phyloP scores from a whole-genome alignment of 2,888 invertebrate genomes.

The Alloplasta piceator region DNA sequence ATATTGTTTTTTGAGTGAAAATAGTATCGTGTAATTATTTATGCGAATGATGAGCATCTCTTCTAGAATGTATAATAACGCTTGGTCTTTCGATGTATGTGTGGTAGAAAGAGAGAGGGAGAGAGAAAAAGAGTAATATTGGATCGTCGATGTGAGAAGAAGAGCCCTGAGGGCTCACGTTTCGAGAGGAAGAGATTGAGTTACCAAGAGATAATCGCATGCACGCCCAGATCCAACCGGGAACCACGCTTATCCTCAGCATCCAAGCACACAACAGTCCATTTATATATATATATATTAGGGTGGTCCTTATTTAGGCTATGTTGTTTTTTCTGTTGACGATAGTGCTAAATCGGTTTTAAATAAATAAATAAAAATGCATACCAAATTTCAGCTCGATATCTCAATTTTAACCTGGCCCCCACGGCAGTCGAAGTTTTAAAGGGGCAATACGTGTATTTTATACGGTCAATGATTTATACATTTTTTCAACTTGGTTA shows the following conservation, averaged over 20 bases:
- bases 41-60: not conserved
- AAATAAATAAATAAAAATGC: not conserved
- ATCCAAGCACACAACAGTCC: constrained; percentile 53
- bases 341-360: no score
- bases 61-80: constrained; percentile 2
- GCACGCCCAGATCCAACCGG: constrained; percentile 77
- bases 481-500: no score
- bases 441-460: no score
- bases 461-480: no score
- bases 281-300: constrained; percentile 14
- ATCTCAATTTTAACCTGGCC: no score
- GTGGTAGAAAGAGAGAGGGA: constrained; percentile 21
- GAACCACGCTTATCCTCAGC: constrained; percentile 70
- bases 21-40: not conserved
- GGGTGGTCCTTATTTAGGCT: no score
- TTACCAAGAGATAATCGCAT: constrained; percentile 81
- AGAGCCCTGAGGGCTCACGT: constrained; percentile 62
- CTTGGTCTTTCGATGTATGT: not conserved
- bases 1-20: no score
- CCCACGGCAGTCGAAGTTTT: no score
- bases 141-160: constrained; percentile 59
- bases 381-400: no score
- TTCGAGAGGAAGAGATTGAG: constrained; percentile 77
- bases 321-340: no score
- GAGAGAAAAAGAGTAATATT: constrained; percentile 41